Percentiles rank a stretch among this genome's conserved stretches.
phyloP scores from a whole-genome alignment of 2,113 vertebrate genomes.

The Neofelis nebulosa region DNA sequence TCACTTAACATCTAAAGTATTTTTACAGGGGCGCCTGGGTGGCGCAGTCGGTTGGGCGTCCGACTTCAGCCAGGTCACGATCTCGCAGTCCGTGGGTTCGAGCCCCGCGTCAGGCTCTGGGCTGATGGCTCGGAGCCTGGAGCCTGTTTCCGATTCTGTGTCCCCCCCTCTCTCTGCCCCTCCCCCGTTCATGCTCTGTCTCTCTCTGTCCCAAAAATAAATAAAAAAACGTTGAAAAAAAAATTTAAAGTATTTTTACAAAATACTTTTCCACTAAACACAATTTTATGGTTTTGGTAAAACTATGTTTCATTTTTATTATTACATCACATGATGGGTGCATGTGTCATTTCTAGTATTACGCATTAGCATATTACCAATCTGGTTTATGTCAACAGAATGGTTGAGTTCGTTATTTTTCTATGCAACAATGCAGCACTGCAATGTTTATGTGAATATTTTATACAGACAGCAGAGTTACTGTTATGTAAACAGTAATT shows the following conservation, averaged over 20 bases:
- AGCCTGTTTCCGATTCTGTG: too few species aligned
- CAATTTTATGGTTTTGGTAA: not conserved
- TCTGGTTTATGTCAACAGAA: not conserved
- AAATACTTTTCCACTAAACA: not conserved
- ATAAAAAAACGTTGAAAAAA: too few species aligned
- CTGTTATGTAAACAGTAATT: not conserved
- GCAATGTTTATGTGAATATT: not conserved
- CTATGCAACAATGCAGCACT: not conserved
- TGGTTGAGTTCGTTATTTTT: not conserved
- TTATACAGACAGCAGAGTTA: conserved; percentile 25
- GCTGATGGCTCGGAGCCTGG: too few species aligned
- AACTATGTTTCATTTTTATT: conserved; percentile 8
- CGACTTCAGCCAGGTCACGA: too few species aligned
- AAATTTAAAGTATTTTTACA: not conserved
- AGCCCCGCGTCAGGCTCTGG: too few species aligned
- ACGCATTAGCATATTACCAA: not conserved
- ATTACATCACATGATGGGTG: not conserved
- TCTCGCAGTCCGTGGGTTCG: too few species aligned
- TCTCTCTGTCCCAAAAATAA: too few species aligned
- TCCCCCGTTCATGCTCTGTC: too few species aligned
- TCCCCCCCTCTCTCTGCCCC: too few species aligned
- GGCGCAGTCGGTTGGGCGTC: too few species aligned
- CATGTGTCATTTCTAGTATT: not conserved
- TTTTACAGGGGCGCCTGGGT: not conserved
- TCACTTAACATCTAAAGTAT: not conserved